These are phyloP conservation scores for Sarcophaga subvicina DNA, from an alignment of 2,888 invertebrate species.

Conservation along the genomic window DNA sequence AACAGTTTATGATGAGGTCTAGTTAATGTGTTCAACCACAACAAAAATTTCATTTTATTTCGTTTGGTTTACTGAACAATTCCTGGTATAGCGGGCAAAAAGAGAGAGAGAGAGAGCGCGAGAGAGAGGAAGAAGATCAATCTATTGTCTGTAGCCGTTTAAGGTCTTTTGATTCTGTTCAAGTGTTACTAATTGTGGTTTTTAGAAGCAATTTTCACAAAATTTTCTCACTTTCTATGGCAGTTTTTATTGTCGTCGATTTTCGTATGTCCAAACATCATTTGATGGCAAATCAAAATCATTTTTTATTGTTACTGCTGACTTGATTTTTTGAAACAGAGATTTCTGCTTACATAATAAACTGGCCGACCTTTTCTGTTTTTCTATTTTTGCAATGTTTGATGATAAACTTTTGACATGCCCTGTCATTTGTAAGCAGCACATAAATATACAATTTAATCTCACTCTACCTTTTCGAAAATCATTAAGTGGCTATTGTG, in stretches of 20 bases:
- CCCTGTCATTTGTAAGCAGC: conserved; percentile 34
- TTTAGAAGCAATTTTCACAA: conserved; percentile 22
- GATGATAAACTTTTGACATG: conserved; percentile 59
- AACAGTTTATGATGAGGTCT: conserved; percentile 46
- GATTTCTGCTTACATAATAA: background rate
- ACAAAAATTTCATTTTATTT: too few species aligned
- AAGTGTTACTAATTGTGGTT: conserved; percentile 67
- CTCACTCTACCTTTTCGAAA: conserved; percentile 36
- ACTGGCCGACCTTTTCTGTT: conserved; percentile 48
- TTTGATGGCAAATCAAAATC: conserved; percentile 37
- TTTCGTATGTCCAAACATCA: conserved; percentile 52
- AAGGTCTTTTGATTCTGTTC: conserved; percentile 26
- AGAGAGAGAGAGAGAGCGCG: too few species aligned
- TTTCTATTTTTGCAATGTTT: conserved; percentile 3
- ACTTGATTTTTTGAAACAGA: background rate
- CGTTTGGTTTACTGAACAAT: too few species aligned
- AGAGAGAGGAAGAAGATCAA: too few species aligned
- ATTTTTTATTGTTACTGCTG: conserved; percentile 4
- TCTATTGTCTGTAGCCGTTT: background rate
- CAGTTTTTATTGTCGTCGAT: too few species aligned
- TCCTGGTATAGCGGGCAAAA: too few species aligned
- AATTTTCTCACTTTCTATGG: background rate
- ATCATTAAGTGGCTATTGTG: conserved; percentile 57
- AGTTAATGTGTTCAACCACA: conserved; percentile 40
- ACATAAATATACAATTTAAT: conserved; percentile 44